A percentile compares a stretch with the other conserved stretches of the same genome.
These are phyloP conservation scores for Diarsia mendica DNA, from an alignment of 2,888 invertebrate genomes.

Conservation along the genomic window DNA sequence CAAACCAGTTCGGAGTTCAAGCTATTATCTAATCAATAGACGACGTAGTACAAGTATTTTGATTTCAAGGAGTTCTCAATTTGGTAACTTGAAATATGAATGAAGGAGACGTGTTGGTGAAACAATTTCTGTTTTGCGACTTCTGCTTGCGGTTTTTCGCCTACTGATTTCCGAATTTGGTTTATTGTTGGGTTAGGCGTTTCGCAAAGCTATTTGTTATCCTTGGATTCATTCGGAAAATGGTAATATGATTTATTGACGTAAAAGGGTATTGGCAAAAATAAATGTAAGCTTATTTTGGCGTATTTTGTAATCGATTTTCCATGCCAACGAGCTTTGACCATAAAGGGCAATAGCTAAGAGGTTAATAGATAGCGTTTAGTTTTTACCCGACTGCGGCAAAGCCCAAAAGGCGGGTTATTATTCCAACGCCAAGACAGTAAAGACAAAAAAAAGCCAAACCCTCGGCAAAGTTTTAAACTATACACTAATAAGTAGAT, in stretches of 20 bases:
- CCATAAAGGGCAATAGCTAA: neutral
- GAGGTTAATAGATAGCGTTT: neutral
- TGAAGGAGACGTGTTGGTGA: constrained; percentile 52
- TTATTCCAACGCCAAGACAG: neutral
- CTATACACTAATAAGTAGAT: constrained; percentile 8
- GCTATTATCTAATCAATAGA: constrained; percentile 51
- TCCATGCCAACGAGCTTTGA: neutral
- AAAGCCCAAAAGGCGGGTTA: no score
- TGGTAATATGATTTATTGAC: neutral
- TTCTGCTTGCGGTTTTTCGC: constrained; percentile 44
- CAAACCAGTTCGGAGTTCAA: constrained; percentile 49
- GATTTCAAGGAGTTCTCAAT: constrained; percentile 44
- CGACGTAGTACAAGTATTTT: constrained; percentile 34
- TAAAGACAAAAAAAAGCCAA: neutral
- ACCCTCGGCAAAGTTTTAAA: neutral
- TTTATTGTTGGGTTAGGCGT: constrained; percentile 35
- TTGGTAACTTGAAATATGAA: constrained; percentile 55
- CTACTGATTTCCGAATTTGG: constrained; percentile 48
- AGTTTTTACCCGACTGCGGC: no score
- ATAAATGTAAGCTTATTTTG: constrained; percentile 8
- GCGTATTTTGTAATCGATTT: neutral
- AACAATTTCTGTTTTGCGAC: constrained; percentile 53
- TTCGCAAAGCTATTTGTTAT: constrained; percentile 42
- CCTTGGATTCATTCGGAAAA: constrained; percentile 23
- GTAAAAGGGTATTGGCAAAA: constrained; percentile 10